phyloP scores from a whole-genome alignment of 1,140 invertebrate genomes.

The Hydropsyche tenuis region DNA sequence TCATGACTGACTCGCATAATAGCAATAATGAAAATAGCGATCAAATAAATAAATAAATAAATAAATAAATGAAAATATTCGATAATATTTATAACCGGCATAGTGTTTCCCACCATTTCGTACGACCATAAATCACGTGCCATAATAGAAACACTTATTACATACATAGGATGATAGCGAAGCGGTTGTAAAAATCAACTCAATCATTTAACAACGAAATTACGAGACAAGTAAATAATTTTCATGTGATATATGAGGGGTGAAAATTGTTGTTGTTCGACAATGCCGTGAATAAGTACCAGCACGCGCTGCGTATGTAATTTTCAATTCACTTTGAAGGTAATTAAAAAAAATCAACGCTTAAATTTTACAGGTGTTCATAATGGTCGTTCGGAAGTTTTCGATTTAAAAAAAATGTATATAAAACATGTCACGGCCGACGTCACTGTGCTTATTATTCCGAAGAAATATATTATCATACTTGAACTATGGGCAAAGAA shows the following conservation, averaged over 20 bases:
- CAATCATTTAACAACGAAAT: slow-evolving; percentile 38
- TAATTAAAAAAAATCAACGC: neutral
- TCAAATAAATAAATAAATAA: no score
- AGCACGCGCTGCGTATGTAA: neutral
- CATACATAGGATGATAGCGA: slow-evolving; percentile 23
- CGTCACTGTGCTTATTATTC: slow-evolving; percentile 24
- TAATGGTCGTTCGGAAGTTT: no score
- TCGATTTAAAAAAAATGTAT: neutral
- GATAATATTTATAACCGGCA: neutral
- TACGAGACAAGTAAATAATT: slow-evolving; percentile 41
- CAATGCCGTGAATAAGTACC: neutral
- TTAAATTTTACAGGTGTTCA: neutral
- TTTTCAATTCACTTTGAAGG: no score
- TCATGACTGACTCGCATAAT: no score
- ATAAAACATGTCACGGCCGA: slow-evolving; percentile 15
- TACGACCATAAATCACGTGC: slow-evolving; percentile 37
- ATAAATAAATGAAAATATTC: slow-evolving; percentile 8
- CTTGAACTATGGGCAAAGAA: slow-evolving; percentile 22
- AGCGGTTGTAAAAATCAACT: slow-evolving; percentile 29
- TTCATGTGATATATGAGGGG: slow-evolving; percentile 30
- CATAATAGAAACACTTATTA: slow-evolving; percentile 40
- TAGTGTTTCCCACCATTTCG: slow-evolving; percentile 39
- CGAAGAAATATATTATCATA: slow-evolving; percentile 34
- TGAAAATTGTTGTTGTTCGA: slow-evolving; percentile 15
- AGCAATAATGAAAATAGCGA: no score